phyloP scores from a whole-genome alignment of 2,113 vertebrate genomes.

The Epinephelus fuscoguttatus region DNA sequence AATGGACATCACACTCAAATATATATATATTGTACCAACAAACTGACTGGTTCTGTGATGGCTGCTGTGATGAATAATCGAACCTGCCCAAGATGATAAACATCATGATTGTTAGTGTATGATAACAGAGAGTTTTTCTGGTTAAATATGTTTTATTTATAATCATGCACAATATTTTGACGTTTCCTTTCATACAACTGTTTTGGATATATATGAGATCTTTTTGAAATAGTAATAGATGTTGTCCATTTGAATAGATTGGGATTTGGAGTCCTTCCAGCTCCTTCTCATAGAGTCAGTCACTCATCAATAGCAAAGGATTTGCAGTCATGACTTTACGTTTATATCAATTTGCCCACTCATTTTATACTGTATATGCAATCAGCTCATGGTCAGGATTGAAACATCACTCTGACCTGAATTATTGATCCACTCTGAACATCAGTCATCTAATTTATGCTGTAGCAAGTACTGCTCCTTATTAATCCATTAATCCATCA shows the following conservation, averaged over 20 bases:
- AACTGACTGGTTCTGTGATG: neutral
- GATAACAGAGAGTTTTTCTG: no score
- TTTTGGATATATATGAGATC: neutral
- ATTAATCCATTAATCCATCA: constrained; percentile 42
- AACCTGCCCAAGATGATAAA: neutral
- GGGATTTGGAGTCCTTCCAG: neutral
- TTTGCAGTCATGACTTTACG: neutral
- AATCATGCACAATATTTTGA: neutral
- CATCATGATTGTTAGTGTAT: neutral
- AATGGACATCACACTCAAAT: neutral
- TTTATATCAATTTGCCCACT: rapidly evolving
- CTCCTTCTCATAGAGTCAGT: neutral
- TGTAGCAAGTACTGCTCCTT: neutral
- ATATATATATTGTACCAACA: neutral
- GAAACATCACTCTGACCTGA: constrained; percentile 16
- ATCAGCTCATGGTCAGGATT: neutral
- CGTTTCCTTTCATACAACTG: neutral
- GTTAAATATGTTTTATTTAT: neutral
- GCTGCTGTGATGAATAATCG: neutral
- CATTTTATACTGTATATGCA: neutral
- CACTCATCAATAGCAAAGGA: neutral
- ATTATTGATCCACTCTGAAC: constrained; percentile 31
- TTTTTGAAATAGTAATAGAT: neutral
- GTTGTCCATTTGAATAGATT: neutral
- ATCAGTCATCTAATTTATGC: neutral